Conservation (phyloP, 2,888 invertebrate species). For the Sthenelais limicola region DNA sequence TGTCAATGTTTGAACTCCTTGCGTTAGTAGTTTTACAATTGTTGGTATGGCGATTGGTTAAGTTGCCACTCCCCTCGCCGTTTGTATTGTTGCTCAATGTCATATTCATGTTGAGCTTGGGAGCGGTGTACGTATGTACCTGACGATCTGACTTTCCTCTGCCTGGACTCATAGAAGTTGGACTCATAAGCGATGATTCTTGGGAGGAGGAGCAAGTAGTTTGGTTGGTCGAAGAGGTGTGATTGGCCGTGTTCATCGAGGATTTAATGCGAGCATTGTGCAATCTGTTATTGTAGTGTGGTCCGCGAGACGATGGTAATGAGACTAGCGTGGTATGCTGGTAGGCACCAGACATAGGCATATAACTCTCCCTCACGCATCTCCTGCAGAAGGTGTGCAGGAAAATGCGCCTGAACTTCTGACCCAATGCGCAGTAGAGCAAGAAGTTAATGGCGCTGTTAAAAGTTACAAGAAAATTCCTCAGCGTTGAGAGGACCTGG, state of each 20-base stretch:
- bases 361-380: conserved; percentile 51
- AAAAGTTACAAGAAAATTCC: conserved; percentile 92
- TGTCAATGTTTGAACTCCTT: conserved; percentile 20
- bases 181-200: conserved; percentile 36
- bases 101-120: conserved; percentile 30
- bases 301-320: conserved; percentile 9
- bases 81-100: background rate
- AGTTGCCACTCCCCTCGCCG: background rate
- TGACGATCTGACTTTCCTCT: conserved; percentile 28
- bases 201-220: conserved; percentile 32
- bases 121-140: conserved; percentile 38
- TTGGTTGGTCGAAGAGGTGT: conserved; percentile 26
- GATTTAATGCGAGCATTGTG: conserved; percentile 18
- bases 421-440: conserved; percentile 97
- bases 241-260: conserved; percentile 36
- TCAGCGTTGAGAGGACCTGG: conserved; percentile 61
- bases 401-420: conserved; percentile 83
- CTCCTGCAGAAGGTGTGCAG: conserved; percentile 65
- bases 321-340: conserved; percentile 40
- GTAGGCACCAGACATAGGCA: conserved; percentile 47
- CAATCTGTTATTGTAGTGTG: conserved; percentile 18
- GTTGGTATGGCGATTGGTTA: background rate
- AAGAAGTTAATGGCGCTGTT: conserved; percentile 98
- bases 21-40: background rate
- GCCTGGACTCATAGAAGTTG: conserved; percentile 13